Base-by-base conservation (phyloP, 2,888 invertebrate species). In the Temnothorax unifasciatus region DNA sequence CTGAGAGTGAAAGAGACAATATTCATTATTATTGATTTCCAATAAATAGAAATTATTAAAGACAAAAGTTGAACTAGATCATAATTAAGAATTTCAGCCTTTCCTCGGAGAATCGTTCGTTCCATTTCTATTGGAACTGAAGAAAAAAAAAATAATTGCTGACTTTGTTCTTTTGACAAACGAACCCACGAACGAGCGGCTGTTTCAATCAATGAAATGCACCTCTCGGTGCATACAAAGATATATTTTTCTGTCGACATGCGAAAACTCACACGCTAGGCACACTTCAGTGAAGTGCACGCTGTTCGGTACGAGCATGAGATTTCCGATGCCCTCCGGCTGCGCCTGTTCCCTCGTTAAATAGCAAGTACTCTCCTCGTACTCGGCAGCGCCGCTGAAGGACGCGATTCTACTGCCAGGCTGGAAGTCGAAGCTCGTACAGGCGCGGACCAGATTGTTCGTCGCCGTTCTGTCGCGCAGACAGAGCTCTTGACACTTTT, bases 271-370 rank as follows among this genome's bases (percentile, higher is more conserved):
- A 98, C 98, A 98, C 61, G 97, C 97, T 77, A 98, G 96, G 94
- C 98, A 98, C 85, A 98, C 97, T 96, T 98, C 98, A 79, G 97
- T 98, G 94, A 98, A 98, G 93, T 98, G 98, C 4, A 98, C 98
- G 92, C 98, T 98, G 91, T 98, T 98, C 0, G 98, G 98, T 11
- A 98, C 98, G 83, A 98, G 96, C 96, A 98, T 98, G n/a, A 98
- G 96, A 87, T 97, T 97, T 52, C 98, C 98, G 66, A 98, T 97
- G 59, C 98, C 98, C 95, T 98, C 98, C 0, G 98, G 98, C 75
- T 97, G 97, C 0, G 98, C 97, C 89, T 98, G 98, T 94, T 98
- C 98, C 52, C 97, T 96, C 0, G 98, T 98, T 87, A 98, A 95
- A 94, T 98, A 98, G 93, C 98, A 98, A 21, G 97, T 97, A 15